A percentile compares a stretch with the other conserved stretches of the same genome.
Conservation (phyloP, 2,797 vertebrate species). For the Arctocebus calabarensis region DNA sequence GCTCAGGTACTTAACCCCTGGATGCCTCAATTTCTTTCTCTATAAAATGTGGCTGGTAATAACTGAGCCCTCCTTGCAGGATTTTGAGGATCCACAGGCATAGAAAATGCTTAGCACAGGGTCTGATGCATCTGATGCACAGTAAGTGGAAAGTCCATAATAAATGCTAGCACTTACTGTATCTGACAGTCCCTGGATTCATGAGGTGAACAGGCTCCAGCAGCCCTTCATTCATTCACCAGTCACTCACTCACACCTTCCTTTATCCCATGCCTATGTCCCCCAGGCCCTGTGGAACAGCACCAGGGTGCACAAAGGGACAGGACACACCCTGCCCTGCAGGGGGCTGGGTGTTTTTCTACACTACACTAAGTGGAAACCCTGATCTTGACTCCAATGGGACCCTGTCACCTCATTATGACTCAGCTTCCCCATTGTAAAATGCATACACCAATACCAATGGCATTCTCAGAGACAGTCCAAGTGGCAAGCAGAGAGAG, state of each 20-base stretch:
- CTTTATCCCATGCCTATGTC: neutral
- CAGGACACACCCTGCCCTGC: neutral
- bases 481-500: neutral
- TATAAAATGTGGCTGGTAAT: neutral
- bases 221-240: neutral
- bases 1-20: neutral
- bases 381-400: neutral
- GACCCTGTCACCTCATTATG: neutral
- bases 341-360: neutral
- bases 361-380: neutral
- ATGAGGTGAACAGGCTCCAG: neutral
- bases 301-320: neutral
- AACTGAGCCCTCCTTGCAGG: neutral
- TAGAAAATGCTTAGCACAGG: neutral
- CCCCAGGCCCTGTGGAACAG: no score
- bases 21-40: neutral
- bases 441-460: neutral
- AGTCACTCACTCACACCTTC: neutral
- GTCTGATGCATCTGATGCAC: fast-evolving
- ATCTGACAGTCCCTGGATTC: neutral
- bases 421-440: conserved; percentile 19
- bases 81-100: neutral
- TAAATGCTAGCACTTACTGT: fast-evolving
- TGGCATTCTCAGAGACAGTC: neutral
- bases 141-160: neutral